Evolutionary conservation across 2,888 invertebrate genomes (phyloP).

Genomic region (Palloptera scutellata): DNA sequence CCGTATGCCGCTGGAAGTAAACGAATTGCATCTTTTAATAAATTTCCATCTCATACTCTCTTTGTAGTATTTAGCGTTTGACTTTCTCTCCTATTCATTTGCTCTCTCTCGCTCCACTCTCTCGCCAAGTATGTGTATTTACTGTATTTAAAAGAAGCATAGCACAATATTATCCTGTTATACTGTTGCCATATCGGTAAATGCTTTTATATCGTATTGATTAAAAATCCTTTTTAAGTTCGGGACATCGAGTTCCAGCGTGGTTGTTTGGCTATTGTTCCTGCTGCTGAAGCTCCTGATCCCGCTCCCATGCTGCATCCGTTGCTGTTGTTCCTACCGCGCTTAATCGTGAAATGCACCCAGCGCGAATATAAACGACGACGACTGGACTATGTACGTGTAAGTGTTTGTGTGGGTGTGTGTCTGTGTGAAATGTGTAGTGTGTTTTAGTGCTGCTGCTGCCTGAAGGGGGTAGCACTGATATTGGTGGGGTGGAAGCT

Average conservation of each 20-base stretch:
- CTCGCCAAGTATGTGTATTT: slow-evolving; percentile 8
- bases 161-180: slow-evolving; percentile 34
- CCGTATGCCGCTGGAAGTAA: too few species aligned
- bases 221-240: slow-evolving; percentile 24
- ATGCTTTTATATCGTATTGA: slow-evolving; percentile 8
- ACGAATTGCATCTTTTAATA: too few species aligned
- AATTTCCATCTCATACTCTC: slow-evolving; percentile 3
- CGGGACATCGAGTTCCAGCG: slow-evolving; percentile 20
- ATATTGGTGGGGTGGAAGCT: slow-evolving; percentile 24
- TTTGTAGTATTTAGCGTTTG: neutral
- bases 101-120: slow-evolving; percentile 4
- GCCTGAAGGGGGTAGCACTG: slow-evolving; percentile 16
- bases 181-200: slow-evolving; percentile 23
- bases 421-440: neutral
- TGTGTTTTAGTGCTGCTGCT: neutral
- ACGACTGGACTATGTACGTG: slow-evolving; percentile 15
- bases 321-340: neutral
- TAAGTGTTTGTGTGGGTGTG: neutral
- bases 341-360: neutral
- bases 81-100: slow-evolving; percentile 16
- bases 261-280: neutral
- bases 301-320: neutral
- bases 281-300: slow-evolving; percentile 7
- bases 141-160: neutral
- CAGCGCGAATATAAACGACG: slow-evolving; percentile 14